These are phyloP conservation scores for Eunapius fragilis DNA, from an alignment of 37 sponge, comb jelly and placozoan species.

Conservation along the genomic window DNA sequence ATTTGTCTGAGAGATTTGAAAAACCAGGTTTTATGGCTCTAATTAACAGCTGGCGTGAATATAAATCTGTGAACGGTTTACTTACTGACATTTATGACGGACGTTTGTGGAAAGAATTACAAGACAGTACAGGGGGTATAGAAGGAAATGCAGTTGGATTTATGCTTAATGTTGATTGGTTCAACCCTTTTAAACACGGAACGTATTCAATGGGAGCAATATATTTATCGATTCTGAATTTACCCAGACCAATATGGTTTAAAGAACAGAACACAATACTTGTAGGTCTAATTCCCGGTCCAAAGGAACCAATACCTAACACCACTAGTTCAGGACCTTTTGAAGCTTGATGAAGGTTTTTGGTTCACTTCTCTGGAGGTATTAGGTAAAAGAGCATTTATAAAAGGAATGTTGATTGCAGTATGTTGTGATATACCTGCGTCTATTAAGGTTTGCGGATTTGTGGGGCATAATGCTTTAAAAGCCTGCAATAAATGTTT, in stretches of 20 bases:
- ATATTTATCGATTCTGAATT: slow-evolving; percentile 61
- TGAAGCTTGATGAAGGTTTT: slow-evolving; percentile 3
- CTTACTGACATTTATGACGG: slow-evolving; percentile 67
- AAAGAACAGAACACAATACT: slow-evolving; percentile 48
- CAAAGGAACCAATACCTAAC: slow-evolving; percentile 59
- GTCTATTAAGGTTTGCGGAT: slow-evolving; percentile 59
- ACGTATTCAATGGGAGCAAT: slow-evolving; percentile 66
- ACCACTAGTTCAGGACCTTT: slow-evolving; percentile 49
- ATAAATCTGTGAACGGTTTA: background rate
- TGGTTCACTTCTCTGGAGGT: background rate
- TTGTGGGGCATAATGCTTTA: slow-evolving; percentile 48
- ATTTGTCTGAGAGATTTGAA: background rate
- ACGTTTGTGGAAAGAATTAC: slow-evolving; percentile 35
- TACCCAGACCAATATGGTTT: slow-evolving; percentile 41
- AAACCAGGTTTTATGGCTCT: slow-evolving; percentile 32
- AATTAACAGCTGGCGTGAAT: slow-evolving; percentile 38
- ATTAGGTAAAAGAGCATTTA: background rate
- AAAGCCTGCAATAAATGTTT: slow-evolving; percentile 59
- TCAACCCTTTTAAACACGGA: slow-evolving; percentile 28
- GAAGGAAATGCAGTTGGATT: slow-evolving; percentile 1
- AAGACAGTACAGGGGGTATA: background rate
- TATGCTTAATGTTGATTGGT: slow-evolving; percentile 66
- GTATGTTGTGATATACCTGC: slow-evolving; percentile 72
- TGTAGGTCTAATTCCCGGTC: slow-evolving; percentile 60
- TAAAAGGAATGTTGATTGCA: slow-evolving; percentile 20